Evolutionary conservation across 2,797 vertebrate genomes (phyloP), one percentile per base, ranked within the genome.

Genomic region (Zalophus californianus): DNA sequence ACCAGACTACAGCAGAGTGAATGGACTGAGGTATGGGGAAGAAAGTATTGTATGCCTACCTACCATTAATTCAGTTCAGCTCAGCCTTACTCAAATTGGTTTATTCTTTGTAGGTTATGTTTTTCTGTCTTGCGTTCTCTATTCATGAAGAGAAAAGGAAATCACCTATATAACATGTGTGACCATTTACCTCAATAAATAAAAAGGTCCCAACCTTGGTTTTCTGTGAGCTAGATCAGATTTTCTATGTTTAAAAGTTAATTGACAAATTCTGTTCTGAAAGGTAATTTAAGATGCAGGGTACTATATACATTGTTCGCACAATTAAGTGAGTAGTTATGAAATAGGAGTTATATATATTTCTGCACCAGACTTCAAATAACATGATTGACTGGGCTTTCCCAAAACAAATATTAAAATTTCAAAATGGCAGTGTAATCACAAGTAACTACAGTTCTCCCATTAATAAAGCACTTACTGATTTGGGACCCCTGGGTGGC

Each of bases 261-360:
- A 21, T 64, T 41, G 68, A 64, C 64, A 95, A 18, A 82, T 80
- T 95, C n/a, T 92, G 8, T 75, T 66, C 77, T 95, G 41, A 29
- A 77, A 96, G 88, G 77, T 82, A 94, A 85, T 58, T 90, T 78
- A 91, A 90, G 48, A 35, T n/a, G 3, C 58, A 27, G 38, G 41
- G 23, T 35, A n/a, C 23, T 56, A 32, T 12, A 21, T 32, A 83
- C n/a, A 79, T 21, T 35, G 16, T 80, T 93, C 54, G 50, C n/a
- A 66, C 27, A 58, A 38, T 6, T 75, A 62, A 50, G 10, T 66
- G n/a, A 73, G 62, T 54, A 56, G 48, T 86, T 87, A 27, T 86
- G 82, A 86, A 70, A 78, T 68, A 72, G 15, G 41, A 85, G 38
- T 50, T 77, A 25, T 5, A 13, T 11, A 5, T 86, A 25, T 83